Evolutionary conservation across 2,797 vertebrate species (phyloP).

Genomic region (Lophius americanus): DNA sequence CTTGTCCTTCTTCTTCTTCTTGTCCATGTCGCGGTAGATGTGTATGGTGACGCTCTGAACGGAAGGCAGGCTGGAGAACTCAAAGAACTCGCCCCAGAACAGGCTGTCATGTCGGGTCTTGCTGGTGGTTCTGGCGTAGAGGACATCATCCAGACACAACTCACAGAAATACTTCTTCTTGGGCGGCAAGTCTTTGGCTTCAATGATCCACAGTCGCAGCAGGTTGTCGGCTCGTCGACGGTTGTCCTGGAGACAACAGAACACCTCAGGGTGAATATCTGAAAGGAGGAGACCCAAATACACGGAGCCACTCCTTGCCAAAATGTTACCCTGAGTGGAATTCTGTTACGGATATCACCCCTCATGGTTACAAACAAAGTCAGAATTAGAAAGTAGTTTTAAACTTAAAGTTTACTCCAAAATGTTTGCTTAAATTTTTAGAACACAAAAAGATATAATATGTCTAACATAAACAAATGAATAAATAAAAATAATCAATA

Average conservation of each 20-base stretch:
- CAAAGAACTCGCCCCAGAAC: conserved; percentile 98
- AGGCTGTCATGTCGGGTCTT: conserved; percentile 92
- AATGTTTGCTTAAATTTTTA: too few relatives aligned
- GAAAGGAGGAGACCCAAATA: too few relatives aligned
- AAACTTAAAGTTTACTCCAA: too few relatives aligned
- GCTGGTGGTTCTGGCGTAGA: conserved; percentile 96
- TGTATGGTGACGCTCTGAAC: conserved; percentile 92
- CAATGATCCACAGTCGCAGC: conserved; percentile 96
- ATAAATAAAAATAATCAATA: too few relatives aligned
- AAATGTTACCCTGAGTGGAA: too few relatives aligned
- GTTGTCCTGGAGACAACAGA: conserved; percentile 87
- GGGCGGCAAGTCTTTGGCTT: conserved; percentile 94
- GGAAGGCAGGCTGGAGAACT: conserved; percentile 88
- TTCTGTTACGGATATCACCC: too few relatives aligned
- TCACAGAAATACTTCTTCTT: conserved; percentile 98
- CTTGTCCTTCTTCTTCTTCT: conserved; percentile 98
- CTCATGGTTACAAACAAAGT: too few relatives aligned
- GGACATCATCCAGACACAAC: conserved; percentile 94
- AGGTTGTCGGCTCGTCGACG: conserved; percentile 90
- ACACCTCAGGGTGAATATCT: background rate
- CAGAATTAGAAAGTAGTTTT: too few relatives aligned
- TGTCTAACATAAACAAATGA: too few relatives aligned
- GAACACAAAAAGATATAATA: too few relatives aligned
- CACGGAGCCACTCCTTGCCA: too few relatives aligned
- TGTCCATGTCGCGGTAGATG: conserved; percentile 93